Evolutionary conservation across 2,113 vertebrate species (phyloP).

Genomic region (Poicephalus meyeri): DNA sequence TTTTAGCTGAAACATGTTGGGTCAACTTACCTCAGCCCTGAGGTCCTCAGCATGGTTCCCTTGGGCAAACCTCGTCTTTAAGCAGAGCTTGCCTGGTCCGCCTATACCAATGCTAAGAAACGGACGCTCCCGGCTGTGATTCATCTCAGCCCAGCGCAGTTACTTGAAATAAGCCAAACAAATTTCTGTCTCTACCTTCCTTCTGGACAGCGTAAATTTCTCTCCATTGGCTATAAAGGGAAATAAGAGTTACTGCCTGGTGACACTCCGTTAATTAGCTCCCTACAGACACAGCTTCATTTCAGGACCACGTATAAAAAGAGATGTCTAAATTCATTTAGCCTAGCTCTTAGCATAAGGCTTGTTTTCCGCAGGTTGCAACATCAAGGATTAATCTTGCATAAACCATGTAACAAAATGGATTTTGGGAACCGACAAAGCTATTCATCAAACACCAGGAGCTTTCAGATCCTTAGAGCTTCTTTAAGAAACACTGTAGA

Average conservation of each 20-base stretch:
- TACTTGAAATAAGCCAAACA: not conserved
- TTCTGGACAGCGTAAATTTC: slow-evolving; percentile 6
- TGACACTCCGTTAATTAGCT: not conserved
- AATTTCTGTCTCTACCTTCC: not conserved
- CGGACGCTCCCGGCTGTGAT: not conserved
- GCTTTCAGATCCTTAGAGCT: not conserved
- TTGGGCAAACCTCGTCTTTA: not conserved
- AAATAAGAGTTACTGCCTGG: not conserved
- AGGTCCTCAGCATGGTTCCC: not conserved
- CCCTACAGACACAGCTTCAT: not conserved
- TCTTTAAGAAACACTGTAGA: not conserved
- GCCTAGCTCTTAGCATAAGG: not conserved
- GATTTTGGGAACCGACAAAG: not conserved
- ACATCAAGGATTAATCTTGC: not conserved
- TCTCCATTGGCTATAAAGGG: not conserved
- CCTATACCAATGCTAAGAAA: not conserved
- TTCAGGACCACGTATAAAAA: not conserved
- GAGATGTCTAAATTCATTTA: not conserved
- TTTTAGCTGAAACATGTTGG: slow-evolving; percentile 24
- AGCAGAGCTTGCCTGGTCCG: not conserved
- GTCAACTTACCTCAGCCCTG: not conserved
- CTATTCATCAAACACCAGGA: not conserved
- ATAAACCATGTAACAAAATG: not conserved
- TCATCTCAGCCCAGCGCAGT: not conserved
- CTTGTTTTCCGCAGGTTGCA: not conserved